Evolutionary conservation across 2,797 vertebrate genomes (phyloP).

Genomic region (Gymnocypris eckloni): DNA sequence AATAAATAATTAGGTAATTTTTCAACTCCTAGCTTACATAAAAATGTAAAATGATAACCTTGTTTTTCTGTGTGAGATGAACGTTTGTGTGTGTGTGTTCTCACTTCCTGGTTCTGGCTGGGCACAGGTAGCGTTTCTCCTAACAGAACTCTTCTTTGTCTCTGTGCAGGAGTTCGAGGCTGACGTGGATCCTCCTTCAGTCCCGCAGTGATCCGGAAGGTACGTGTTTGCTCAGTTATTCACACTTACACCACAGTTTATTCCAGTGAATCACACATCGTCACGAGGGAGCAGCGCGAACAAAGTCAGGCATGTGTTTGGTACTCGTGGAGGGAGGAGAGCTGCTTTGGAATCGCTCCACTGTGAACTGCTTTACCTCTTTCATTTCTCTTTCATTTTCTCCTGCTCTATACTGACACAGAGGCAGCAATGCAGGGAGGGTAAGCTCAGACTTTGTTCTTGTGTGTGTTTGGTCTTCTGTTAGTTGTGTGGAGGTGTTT

Average conservation of each 20-base stretch:
- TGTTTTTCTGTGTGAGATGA: neutral
- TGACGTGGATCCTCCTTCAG: slow-evolving; percentile 18
- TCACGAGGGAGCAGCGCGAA: slow-evolving; percentile 4
- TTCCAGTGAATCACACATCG: slow-evolving; percentile 14
- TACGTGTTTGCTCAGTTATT: slow-evolving; percentile 36
- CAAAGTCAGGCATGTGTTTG: neutral
- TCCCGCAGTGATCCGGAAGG: slow-evolving; percentile 26
- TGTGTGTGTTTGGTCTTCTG: neutral
- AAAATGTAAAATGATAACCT: neutral
- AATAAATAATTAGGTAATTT: neutral
- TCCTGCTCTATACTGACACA: slow-evolving; percentile 3
- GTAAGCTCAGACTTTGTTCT: slow-evolving; percentile 18
- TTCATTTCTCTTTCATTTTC: slow-evolving; percentile 15
- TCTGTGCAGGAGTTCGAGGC: slow-evolving; percentile 10
- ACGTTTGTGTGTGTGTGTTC: neutral
- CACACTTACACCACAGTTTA: slow-evolving; percentile 25
- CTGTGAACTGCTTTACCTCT: slow-evolving; percentile 28
- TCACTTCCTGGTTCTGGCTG: neutral
- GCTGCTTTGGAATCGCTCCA: neutral
- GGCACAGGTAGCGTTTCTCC: slow-evolving; percentile 5
- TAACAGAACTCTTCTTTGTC: slow-evolving; percentile 22
- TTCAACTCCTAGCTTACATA: neutral
- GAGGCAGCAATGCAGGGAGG: slow-evolving; percentile 5
- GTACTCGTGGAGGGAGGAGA: neutral
- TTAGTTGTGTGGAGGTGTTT: neutral